A percentile compares a stretch with the other conserved stretches of the same genome.
Conservation (phyloP, 2,888 invertebrate genomes). For the Sepioteuthis lessoniana region DNA sequence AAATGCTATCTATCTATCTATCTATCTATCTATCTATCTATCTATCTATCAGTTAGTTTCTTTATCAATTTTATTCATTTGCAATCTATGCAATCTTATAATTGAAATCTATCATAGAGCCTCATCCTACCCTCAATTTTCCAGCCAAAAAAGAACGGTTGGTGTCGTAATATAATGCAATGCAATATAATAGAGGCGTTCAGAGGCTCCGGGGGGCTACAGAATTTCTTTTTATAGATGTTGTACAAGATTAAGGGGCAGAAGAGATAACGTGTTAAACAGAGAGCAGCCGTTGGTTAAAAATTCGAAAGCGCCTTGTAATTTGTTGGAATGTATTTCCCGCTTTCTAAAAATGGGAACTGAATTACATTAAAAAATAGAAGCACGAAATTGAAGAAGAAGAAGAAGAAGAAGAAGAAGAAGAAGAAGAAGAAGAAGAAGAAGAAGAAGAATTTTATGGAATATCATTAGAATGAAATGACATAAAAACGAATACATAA, state of each 20-base stretch:
- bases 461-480: too few relatives aligned
- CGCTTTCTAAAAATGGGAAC: slow-evolving; percentile 33
- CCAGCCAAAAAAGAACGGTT: neutral
- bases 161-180: neutral
- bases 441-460: too few relatives aligned
- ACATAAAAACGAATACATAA: too few relatives aligned
- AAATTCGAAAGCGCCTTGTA: neutral
- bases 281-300: slow-evolving; percentile 33
- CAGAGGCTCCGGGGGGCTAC: neutral
- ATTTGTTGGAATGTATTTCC: neutral
- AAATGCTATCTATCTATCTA: too few relatives aligned
- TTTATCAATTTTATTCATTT: neutral
- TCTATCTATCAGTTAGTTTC: neutral
- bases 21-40: neutral
- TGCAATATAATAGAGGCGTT: neutral
- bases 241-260: neutral
- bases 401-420: too few relatives aligned
- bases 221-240: neutral
- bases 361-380: neutral
- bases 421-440: too few relatives aligned
- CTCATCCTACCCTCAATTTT: neutral
- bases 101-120: neutral
- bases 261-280: neutral
- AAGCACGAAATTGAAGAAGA: neutral
- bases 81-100: neutral